phyloP scores from a whole-genome alignment of 2,797 vertebrate species.

The Lateolabrax maculatus region DNA sequence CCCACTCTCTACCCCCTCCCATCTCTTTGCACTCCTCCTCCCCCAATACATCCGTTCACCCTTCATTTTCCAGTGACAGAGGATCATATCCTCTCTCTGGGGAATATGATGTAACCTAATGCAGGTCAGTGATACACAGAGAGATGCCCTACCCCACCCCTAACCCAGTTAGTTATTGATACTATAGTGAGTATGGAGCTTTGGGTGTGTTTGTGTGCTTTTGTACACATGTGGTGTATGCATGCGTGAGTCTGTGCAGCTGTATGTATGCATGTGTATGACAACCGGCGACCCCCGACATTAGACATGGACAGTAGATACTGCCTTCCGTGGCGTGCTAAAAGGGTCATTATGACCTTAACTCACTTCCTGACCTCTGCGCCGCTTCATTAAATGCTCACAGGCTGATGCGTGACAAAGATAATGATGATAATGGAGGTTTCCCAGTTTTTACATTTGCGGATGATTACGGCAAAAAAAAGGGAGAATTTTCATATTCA shows the following conservation, averaged over 20 bases:
- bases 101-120: conserved; percentile 67
- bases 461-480: neutral
- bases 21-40: conserved; percentile 15
- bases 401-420: conserved; percentile 8
- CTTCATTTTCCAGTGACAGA: conserved; percentile 65
- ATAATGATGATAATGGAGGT: conserved; percentile 22
- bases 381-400: conserved; percentile 22
- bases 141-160: conserved; percentile 50
- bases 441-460: neutral
- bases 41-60: conserved; percentile 52
- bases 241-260: conserved; percentile 15
- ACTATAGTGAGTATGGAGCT: conserved; percentile 27
- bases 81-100: conserved; percentile 68
- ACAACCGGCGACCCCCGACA: conserved; percentile 10
- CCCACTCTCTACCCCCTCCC: neutral
- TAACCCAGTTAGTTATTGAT: conserved; percentile 68
- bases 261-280: conserved; percentile 2
- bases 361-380: conserved; percentile 47
- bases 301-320: conserved; percentile 37
- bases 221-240: conserved; percentile 24
- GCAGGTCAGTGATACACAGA: conserved; percentile 67
- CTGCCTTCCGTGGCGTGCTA: conserved; percentile 17
- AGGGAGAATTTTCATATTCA: neutral
- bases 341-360: conserved; percentile 57
- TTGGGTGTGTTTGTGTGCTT: neutral